Evolutionary conservation across 2,888 invertebrate genomes (phyloP).

Genomic region (Clanis bilineata): DNA sequence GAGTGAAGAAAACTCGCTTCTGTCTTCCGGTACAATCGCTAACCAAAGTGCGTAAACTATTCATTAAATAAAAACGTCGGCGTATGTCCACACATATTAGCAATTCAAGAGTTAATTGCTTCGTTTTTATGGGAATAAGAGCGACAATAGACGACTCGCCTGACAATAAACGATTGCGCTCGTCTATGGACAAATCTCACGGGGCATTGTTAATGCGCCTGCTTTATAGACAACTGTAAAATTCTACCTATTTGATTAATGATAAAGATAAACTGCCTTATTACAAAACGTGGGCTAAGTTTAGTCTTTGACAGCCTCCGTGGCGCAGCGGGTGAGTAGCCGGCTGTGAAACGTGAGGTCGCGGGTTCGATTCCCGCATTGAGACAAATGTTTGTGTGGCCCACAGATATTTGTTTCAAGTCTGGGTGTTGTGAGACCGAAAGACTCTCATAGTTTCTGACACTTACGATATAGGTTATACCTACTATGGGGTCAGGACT

Average conservation of each 20-base stretch:
- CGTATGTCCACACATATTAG: background rate
- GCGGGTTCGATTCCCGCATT: too few species aligned
- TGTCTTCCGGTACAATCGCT: slow-evolving; percentile 8
- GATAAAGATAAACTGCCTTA: background rate
- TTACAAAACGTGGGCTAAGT: too few species aligned
- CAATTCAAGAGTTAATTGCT: background rate
- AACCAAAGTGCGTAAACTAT: background rate
- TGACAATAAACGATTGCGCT: slow-evolving; percentile 10
- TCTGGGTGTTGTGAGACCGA: too few species aligned
- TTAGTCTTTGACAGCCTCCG: too few species aligned
- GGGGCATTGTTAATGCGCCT: slow-evolving; percentile 2
- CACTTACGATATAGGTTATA: too few species aligned
- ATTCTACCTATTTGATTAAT: slow-evolving; percentile 1
- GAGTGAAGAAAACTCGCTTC: slow-evolving; percentile 5
- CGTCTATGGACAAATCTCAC: slow-evolving; percentile 7
- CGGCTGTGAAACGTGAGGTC: too few species aligned
- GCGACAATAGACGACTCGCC: background rate
- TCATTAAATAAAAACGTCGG: background rate
- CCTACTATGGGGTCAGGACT: too few species aligned
- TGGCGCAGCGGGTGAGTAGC: too few species aligned
- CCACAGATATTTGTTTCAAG: too few species aligned
- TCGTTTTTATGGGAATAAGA: background rate
- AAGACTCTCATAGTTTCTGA: too few species aligned
- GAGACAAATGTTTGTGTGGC: too few species aligned
- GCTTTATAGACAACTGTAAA: slow-evolving; percentile 8